phyloP scores from a whole-genome alignment of 2,888 invertebrate species.

The Eupeodes luniger region DNA sequence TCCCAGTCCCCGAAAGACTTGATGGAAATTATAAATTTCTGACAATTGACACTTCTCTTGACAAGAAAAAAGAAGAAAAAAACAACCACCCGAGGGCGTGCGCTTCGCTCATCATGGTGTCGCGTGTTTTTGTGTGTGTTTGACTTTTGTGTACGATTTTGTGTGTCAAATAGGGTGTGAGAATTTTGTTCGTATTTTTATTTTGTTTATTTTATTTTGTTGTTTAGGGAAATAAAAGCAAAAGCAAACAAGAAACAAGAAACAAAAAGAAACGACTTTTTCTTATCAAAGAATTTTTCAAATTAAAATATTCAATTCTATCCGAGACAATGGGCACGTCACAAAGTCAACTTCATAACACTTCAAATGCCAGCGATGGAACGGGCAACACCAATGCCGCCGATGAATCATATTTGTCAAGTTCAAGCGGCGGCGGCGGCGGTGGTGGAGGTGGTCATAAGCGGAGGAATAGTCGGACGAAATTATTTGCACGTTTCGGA shows the following conservation, averaged over 20 bases:
- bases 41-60: conserved; percentile 45
- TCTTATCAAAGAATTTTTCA: conserved; percentile 8
- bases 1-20: background rate
- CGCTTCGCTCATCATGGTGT: conserved; percentile 50
- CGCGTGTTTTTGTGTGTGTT: conserved; percentile 13
- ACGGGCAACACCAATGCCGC: background rate
- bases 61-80: conserved; percentile 13
- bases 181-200: conserved; percentile 1
- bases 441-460: conserved; percentile 48
- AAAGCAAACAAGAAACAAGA: background rate
- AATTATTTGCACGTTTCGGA: conserved; percentile 81
- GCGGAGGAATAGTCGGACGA: conserved; percentile 80
- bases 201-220: background rate
- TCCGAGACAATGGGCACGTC: conserved; percentile 52
- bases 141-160: conserved; percentile 6
- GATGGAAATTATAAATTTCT: conserved; percentile 48
- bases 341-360: conserved; percentile 46
- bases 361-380: conserved; percentile 37
- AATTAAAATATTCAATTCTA: conserved; percentile 17
- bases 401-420: conserved; percentile 53
- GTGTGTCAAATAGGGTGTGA: conserved; percentile 33
- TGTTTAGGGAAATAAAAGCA: background rate
- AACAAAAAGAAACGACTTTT: background rate
- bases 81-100: conserved; percentile 37
- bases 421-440: conserved; percentile 38